Evolutionary conservation across 2,113 vertebrate species (phyloP).

Genomic region (Struthidea cinerea): DNA sequence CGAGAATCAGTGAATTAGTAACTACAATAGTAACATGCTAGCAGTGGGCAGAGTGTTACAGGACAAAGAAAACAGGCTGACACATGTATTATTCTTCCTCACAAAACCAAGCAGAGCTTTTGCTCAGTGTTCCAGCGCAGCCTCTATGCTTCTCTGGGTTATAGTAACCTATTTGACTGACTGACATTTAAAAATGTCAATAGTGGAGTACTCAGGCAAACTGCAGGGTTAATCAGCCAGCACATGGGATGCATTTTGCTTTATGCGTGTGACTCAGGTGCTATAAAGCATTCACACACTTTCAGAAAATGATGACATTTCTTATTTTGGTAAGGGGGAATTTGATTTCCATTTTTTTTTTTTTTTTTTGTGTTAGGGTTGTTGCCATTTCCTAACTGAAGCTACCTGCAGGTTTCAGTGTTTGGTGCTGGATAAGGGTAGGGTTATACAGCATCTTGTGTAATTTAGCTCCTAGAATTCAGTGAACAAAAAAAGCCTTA

Average conservation of each 20-base stretch:
- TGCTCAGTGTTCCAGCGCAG: not conserved
- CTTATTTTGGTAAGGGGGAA: not conserved
- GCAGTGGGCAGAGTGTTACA: not conserved
- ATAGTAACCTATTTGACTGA: not conserved
- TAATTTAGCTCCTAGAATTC: not conserved
- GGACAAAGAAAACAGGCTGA: not conserved
- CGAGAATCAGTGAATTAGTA: not conserved
- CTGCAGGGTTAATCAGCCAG: not conserved
- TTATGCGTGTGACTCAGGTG: not conserved
- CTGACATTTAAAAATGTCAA: not conserved
- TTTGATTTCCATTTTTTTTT: not conserved
- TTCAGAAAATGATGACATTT: not conserved
- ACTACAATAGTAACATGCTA: not conserved
- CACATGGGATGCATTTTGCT: not conserved
- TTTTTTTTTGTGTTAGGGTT: not conserved
- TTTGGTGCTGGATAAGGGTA: not conserved
- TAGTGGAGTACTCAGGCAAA: not conserved
- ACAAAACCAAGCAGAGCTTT: not conserved
- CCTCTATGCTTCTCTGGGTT: not conserved
- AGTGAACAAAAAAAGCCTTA: not conserved
- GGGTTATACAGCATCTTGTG: not conserved
- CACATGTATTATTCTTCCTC: not conserved
- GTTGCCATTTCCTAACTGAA: not conserved
- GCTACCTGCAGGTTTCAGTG: not conserved
- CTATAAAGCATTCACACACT: not conserved